These are phyloP conservation scores for Syngnathoides biaculeatus DNA, from an alignment of 2,113 vertebrate species.

Conservation along the genomic window DNA sequence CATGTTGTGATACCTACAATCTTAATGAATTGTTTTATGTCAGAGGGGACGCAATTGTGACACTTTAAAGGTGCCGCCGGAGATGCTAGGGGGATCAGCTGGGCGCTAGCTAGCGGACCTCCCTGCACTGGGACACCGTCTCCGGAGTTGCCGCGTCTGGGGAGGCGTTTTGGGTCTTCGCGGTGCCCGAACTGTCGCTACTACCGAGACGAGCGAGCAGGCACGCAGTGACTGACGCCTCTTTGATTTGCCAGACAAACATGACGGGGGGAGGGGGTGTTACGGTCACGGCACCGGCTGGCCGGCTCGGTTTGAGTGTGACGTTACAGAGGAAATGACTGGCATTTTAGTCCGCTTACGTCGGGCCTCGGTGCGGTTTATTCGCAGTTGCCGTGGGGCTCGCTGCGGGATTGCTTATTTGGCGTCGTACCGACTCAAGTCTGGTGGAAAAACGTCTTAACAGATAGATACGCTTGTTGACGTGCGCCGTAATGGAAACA, in stretches of 20 bases:
- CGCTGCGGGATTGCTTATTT: not conserved
- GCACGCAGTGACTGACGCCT: not conserved
- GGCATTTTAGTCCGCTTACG: conserved; percentile 2
- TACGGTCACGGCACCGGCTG: not conserved
- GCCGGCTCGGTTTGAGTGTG: conserved; percentile 1
- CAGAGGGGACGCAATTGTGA: not conserved
- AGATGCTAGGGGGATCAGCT: conserved; percentile 1
- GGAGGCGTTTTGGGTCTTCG: not conserved
- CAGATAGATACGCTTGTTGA: not conserved
- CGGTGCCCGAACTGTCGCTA: not conserved
- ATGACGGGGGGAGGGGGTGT: not conserved
- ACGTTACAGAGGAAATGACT: conserved; percentile 7
- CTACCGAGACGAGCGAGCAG: not conserved
- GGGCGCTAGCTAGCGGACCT: not conserved
- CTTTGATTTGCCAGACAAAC: conserved; percentile 2
- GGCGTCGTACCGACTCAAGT: not conserved
- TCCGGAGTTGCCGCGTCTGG: not conserved
- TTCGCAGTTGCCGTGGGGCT: not conserved
- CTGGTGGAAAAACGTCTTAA: not conserved
- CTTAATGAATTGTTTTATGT: not conserved
- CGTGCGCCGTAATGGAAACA: not conserved
- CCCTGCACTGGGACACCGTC: not conserved
- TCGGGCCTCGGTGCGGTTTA: not conserved
- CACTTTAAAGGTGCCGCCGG: not conserved
- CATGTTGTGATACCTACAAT: not conserved